Base-by-base conservation (phyloP, 2,888 invertebrate genomes). In the Branchipolynoe longqiensis region DNA sequence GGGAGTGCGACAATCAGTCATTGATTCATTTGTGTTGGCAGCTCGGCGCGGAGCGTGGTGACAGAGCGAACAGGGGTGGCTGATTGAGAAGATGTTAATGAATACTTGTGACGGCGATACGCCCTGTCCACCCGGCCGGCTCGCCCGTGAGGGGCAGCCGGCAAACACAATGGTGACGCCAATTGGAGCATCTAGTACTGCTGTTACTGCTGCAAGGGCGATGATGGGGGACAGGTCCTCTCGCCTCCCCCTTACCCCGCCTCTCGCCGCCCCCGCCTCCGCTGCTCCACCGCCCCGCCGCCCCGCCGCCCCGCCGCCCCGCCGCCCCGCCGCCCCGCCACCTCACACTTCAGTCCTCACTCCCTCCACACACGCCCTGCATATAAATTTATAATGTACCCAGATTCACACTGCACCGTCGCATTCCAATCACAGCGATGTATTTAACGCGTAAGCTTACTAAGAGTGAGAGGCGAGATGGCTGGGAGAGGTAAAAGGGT, bases 1-100 rank as follows among this genome's bases (percentile, higher is more conserved):
- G 69, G 36, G 38, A 69, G 69, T 69, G 78, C 31, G 31, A 48
- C 31, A 78, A 78, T 78, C 78, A 78, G 78, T 78, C 78, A 78
- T 48, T 48, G 41, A 78, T 78, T 78, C 78, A 78, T 78, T 78
- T 78, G 48, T 78, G 31, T 48, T 69, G 69, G 69, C 69, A 69
- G 69, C 33, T 69, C 69, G 18, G 12, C 14, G 36, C 69, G 22
- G 31, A 28, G 1, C 41, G 25, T 6, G 54, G 78, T 78, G 78
- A 78, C 78, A 78, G 31, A 41, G 41, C 31, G 41, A 41, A 54
- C 78, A 62, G 73, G 41, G 38, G 41, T n/a, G n/a, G 14, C 41
- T 73, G 78, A 78, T 54, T 41, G 78, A 78, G 78, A 78, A 78
- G 78, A 78, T 78, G 78, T 78, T 78, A 78, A 78, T 78, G 78